Conservation (phyloP, 2,888 invertebrate genomes). For the Xestoiulus laeticollis region DNA sequence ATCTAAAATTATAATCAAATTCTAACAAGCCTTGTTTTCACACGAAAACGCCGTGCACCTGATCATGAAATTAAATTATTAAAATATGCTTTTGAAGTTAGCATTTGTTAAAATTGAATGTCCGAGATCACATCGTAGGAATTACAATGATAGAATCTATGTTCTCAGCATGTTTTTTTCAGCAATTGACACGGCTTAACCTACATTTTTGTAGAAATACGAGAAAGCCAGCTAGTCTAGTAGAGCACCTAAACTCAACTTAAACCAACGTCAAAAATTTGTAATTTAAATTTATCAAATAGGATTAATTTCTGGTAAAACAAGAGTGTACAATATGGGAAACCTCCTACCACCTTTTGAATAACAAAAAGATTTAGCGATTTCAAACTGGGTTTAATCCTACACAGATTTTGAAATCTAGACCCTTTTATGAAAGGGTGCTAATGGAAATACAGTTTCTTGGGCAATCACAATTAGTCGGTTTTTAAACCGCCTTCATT, state of each 20-base stretch:
- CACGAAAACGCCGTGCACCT: conserved; percentile 32
- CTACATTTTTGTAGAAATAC: neutral
- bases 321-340: conserved; percentile 36
- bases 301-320: conserved; percentile 39
- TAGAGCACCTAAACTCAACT: conserved; percentile 8
- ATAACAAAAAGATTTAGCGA: neutral
- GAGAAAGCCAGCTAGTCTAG: conserved; percentile 11
- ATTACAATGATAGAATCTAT: conserved; percentile 28
- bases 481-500: conserved; percentile 9
- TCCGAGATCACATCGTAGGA: neutral
- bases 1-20: conserved; percentile 13
- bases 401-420: conserved; percentile 8
- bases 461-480: neutral
- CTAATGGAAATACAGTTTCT: conserved; percentile 14
- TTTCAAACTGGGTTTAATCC: conserved; percentile 35
- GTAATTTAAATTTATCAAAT: conserved; percentile 39
- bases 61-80: conserved; percentile 41
- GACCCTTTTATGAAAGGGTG: conserved; percentile 15
- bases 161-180: neutral
- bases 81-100: conserved; percentile 25
- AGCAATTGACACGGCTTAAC: conserved; percentile 31
- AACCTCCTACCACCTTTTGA: conserved; percentile 38
- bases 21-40: neutral
- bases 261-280: conserved; percentile 23
- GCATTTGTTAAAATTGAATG: conserved; percentile 36